Conservation (phyloP, 2,797 vertebrate genomes). For the Gila robusta region DNA sequence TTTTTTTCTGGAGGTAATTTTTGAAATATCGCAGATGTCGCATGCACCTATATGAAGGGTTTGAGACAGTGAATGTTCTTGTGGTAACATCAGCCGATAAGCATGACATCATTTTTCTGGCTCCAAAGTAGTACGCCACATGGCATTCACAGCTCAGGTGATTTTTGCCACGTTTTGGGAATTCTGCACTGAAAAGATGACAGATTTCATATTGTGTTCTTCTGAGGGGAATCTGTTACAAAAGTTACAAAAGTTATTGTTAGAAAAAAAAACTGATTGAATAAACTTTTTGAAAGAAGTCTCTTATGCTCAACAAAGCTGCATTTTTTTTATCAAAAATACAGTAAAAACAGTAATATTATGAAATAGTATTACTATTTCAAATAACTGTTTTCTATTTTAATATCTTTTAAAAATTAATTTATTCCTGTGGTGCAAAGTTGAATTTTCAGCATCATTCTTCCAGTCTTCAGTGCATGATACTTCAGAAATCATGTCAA, state of each 20-base stretch:
- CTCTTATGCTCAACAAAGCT: background rate
- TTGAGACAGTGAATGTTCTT: background rate
- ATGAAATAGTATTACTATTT: background rate
- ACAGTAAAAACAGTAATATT: background rate
- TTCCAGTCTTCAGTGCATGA: slow-evolving; percentile 2
- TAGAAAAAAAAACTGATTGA: background rate
- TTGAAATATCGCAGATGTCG: no score
- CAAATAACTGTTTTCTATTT: background rate
- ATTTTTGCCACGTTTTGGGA: background rate
- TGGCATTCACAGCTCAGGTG: background rate
- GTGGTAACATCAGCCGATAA: background rate
- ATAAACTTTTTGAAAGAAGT: background rate
- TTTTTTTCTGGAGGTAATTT: background rate
- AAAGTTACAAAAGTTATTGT: background rate
- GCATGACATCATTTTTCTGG: background rate
- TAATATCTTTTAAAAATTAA: background rate
- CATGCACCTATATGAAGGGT: background rate
- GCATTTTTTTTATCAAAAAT: background rate
- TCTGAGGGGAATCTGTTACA: background rate
- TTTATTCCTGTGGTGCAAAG: background rate
- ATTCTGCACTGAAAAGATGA: background rate
- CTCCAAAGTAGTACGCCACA: background rate
- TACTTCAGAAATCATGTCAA: background rate
- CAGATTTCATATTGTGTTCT: background rate
- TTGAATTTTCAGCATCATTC: background rate